Percentiles rank a stretch among this genome's conserved stretches.
These are phyloP conservation scores for Gandaritis pyraliata DNA, from an alignment of 2,888 invertebrate species.

Conservation along the genomic window DNA sequence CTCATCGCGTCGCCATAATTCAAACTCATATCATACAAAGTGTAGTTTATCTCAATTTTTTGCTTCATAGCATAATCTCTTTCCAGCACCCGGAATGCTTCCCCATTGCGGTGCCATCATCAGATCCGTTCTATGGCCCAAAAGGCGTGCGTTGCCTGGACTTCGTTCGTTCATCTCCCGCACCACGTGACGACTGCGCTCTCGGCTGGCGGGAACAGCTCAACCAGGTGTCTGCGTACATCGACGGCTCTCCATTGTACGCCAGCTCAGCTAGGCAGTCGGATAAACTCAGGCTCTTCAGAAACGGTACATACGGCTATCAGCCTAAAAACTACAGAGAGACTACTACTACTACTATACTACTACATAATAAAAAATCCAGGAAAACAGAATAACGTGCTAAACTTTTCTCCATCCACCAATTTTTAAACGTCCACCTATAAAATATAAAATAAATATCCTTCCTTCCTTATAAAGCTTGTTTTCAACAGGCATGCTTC, in stretches of 20 bases:
- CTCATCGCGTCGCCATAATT: no score
- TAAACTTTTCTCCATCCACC: no score
- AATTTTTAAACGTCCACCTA: no score
- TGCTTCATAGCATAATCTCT: background rate
- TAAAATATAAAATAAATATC: no score
- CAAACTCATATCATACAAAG: no score
- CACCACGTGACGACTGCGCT: conserved; percentile 91
- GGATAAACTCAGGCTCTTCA: conserved; percentile 89
- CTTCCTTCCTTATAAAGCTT: background rate
- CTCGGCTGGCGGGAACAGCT: conserved; percentile 94
- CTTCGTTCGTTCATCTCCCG: conserved; percentile 92
- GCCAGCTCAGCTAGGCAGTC: conserved; percentile 90
- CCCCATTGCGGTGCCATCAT: conserved; percentile 89
- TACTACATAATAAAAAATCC: no score
- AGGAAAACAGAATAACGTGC: no score
- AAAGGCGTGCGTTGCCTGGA: conserved; percentile 91
- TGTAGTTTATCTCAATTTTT: no score
- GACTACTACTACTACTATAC: no score
- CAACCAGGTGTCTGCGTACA: conserved; percentile 91
- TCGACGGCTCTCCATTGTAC: conserved; percentile 93
- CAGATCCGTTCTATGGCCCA: conserved; percentile 89
- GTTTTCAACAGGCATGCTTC: conserved; percentile 69
- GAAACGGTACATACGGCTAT: conserved; percentile 85
- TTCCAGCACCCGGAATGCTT: conserved; percentile 93
- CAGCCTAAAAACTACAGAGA: no score